These are phyloP conservation scores for Lasioglossum morio DNA, from an alignment of 2,888 invertebrate genomes.

Conservation along the genomic window DNA sequence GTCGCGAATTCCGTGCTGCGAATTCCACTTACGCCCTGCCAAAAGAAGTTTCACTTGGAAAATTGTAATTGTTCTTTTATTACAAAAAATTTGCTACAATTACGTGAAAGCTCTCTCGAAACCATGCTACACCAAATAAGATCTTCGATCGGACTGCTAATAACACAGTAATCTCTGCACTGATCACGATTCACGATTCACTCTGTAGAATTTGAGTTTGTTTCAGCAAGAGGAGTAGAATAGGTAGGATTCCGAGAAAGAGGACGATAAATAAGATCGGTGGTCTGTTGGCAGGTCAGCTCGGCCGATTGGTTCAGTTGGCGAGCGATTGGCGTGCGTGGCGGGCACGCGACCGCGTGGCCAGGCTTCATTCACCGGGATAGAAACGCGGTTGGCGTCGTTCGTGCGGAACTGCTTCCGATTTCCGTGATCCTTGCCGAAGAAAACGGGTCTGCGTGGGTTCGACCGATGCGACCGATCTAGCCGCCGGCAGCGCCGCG, in stretches of 20 bases:
- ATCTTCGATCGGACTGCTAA: too few species aligned
- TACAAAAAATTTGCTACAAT: too few species aligned
- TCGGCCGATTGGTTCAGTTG: constrained; percentile 23
- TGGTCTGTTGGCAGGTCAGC: constrained; percentile 11
- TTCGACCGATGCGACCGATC: neutral
- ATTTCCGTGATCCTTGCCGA: constrained; percentile 49
- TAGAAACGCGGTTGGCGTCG: constrained; percentile 40
- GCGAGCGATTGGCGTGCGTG: constrained; percentile 47
- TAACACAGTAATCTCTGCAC: too few species aligned
- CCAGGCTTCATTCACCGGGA: constrained; percentile 27
- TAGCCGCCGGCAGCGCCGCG: constrained; percentile 15
- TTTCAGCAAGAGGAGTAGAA: neutral
- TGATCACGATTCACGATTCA: too few species aligned
- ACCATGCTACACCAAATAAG: too few species aligned
- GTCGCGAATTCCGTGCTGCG: too few species aligned
- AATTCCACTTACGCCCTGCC: too few species aligned
- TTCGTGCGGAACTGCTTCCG: constrained; percentile 61
- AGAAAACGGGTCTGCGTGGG: constrained; percentile 41
- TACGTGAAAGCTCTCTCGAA: too few species aligned
- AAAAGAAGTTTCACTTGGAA: too few species aligned
- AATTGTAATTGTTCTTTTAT: too few species aligned
- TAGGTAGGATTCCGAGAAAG: constrained; percentile 2
- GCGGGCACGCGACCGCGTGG: constrained; percentile 30
- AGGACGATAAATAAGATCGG: constrained; percentile 13
- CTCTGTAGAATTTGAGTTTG: too few species aligned